Base-by-base conservation (phyloP, 2,888 invertebrate genomes). In the Scrobipalpa atriplicella region DNA sequence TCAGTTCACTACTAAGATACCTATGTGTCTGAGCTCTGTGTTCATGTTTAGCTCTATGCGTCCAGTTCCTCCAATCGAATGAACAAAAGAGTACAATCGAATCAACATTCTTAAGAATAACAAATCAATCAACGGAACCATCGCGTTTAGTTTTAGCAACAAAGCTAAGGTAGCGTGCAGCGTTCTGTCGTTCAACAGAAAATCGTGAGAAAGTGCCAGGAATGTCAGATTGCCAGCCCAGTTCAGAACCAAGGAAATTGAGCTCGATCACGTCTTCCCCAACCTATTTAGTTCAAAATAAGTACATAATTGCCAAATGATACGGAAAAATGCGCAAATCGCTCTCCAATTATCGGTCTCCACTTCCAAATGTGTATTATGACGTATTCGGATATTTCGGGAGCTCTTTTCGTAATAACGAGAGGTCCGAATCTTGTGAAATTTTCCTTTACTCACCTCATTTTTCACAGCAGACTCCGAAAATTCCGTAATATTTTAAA, bases 181-280 rank as follows among this genome's bases (percentile, higher is more conserved):
- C 41, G 39, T 0, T 18, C 41, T 54, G 52, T 60, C 51, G 29
- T 69, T 39, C 63, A 13, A 51, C 66, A 3, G 58, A 13, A 29
- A 10, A 72, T 77, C 84, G 82, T 83, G 84, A 79, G 82, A 84
- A 81, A 80, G 72, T 69, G 71, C 75, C 51, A 73, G 79, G 75
- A 83, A 82, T 70, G 70, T 71, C 62, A 69, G 75, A 83, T 81
- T 70, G 70, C 71, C 62, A 69, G 75, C 38, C 38, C 75, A 78
- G 80, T 77, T 79, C 78, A 75, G 78, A 77, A 78, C 79, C 72
- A 75, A 72, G 77, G 82, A 86, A 85, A 85, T 78, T 81, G 78
- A 85, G 81, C 83, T 78, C 84, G 79, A 83, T 84, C 80, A 81
- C 78, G 79, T 80, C 52, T 29, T 13, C 43, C 52, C 51, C n/a